These are phyloP conservation scores for Ametastegia equiseti DNA, from an alignment of 2,888 invertebrate genomes.

Conservation along the genomic window DNA sequence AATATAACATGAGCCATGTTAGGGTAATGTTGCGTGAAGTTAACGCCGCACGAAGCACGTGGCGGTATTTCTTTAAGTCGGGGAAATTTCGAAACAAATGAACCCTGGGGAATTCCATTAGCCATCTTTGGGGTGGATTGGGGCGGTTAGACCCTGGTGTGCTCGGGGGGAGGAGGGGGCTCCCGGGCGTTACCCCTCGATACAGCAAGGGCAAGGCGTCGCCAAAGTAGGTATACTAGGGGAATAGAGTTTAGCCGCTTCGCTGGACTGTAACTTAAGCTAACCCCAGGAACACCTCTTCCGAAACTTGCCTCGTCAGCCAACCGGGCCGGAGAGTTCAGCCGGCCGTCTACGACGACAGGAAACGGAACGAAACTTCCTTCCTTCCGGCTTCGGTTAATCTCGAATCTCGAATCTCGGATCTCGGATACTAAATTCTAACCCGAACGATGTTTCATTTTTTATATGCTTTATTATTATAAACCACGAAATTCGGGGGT, in stretches of 20 bases:
- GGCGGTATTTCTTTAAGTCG: conserved; percentile 41
- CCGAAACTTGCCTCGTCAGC: conserved; percentile 46
- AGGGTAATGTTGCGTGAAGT: conserved; percentile 69
- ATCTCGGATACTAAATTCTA: not conserved
- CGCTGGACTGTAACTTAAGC: conserved; percentile 73
- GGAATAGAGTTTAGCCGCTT: conserved; percentile 72
- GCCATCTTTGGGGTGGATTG: conserved; percentile 25
- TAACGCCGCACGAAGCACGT: conserved; percentile 46
- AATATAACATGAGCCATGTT: conserved; percentile 63
- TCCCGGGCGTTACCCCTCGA: conserved; percentile 24
- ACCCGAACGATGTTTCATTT: not conserved
- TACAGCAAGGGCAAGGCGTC: conserved; percentile 27
- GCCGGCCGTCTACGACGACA: conserved; percentile 59
- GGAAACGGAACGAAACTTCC: conserved; percentile 73
- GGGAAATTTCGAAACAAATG: conserved; percentile 47
- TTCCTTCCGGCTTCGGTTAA: conserved; percentile 72
- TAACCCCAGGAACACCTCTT: conserved; percentile 68
- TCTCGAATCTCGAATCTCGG: conserved; percentile 58
- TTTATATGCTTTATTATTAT: not conserved
- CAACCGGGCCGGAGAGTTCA: conserved; percentile 56
- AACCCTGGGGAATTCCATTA: conserved; percentile 60
- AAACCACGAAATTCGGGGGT: too few relatives aligned
- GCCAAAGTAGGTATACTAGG: conserved; percentile 49
- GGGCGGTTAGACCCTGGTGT: not conserved
- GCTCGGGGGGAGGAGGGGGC: conserved; percentile 1